A percentile compares a stretch with the other conserved stretches of the same genome.
Evolutionary conservation across 2,888 invertebrate species (phyloP).

Genomic region (Calameuta filiformis): DNA sequence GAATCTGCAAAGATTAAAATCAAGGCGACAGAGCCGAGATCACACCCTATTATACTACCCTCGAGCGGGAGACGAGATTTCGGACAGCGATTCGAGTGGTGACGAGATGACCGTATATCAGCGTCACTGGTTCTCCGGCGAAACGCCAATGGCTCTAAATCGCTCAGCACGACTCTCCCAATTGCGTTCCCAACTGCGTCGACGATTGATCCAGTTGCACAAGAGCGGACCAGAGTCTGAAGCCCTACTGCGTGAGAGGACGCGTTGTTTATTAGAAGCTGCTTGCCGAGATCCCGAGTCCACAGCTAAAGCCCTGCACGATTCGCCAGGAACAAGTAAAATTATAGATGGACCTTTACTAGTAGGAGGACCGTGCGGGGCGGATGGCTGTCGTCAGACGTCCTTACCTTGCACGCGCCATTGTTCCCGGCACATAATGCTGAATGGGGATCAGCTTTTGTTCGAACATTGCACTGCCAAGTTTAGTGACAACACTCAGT

Average conservation of each 20-base stretch:
- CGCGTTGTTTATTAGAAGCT: conserved; percentile 49
- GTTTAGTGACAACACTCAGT: conserved; percentile 82
- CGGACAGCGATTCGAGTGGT: conserved; percentile 66
- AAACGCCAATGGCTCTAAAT: conserved; percentile 45
- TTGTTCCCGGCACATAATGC: conserved; percentile 86
- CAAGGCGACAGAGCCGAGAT: conserved; percentile 52
- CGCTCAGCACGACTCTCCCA: conserved; percentile 59
- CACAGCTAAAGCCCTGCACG: conserved; percentile 38
- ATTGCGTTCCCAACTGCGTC: conserved; percentile 64
- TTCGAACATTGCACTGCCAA: conserved; percentile 85
- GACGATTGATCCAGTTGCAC: conserved; percentile 67
- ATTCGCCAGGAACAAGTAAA: conserved; percentile 31
- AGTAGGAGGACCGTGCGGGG: conserved; percentile 56
- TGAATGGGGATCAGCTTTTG: conserved; percentile 84
- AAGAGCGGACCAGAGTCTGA: conserved; percentile 56
- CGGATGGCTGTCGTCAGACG: conserved; percentile 62
- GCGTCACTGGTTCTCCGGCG: conserved; percentile 64
- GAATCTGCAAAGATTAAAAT: conserved; percentile 43
- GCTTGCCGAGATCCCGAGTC: conserved; percentile 52
- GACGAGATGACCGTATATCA: conserved; percentile 63
- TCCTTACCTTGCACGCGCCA: conserved; percentile 84
- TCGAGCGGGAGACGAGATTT: conserved; percentile 64
- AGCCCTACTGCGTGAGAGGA: conserved; percentile 39
- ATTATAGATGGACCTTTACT: conserved; percentile 48
- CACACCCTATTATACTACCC: conserved; percentile 62